phyloP scores from a whole-genome alignment of 2,888 invertebrate genomes.

The Dolomedes plantarius region DNA sequence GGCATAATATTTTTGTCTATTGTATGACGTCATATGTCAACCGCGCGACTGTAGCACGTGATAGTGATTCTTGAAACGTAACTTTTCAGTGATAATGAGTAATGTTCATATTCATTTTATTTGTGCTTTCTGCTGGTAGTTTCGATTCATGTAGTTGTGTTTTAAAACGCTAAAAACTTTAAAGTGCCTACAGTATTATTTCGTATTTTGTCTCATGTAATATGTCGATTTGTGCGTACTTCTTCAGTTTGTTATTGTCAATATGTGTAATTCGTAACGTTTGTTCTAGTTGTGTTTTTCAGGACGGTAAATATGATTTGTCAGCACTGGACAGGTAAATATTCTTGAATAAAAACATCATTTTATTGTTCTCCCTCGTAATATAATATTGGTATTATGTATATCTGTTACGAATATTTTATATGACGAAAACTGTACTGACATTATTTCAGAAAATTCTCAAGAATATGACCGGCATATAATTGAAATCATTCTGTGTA shows the following conservation, averaged over 20 bases:
- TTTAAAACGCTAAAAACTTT: not conserved
- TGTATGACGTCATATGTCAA: constrained; percentile 51
- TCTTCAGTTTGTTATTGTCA: constrained; percentile 37
- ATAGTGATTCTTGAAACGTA: constrained; percentile 52
- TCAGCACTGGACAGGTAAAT: constrained; percentile 50
- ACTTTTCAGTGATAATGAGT: constrained; percentile 33
- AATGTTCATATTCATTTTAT: constrained; percentile 24
- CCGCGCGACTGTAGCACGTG: constrained; percentile 32
- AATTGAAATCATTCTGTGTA: not conserved
- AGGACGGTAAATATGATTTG: constrained; percentile 56
- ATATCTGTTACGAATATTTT: not conserved
- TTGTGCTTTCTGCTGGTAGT: not conserved
- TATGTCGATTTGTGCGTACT: constrained; percentile 38
- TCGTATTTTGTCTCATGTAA: constrained; percentile 24
- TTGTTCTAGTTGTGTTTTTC: constrained; percentile 48
- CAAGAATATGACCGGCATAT: not conserved
- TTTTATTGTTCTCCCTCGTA: not conserved
- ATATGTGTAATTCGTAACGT: constrained; percentile 30
- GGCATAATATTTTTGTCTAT: not conserved
- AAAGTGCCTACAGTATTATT: constrained; percentile 17
- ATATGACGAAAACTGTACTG: too few species aligned
- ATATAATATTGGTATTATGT: not conserved
- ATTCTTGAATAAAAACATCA: not conserved
- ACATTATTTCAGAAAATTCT: too few species aligned
- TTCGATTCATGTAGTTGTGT: not conserved